Evolutionary conservation across 35 echinoderm and acorn worm species (phyloP).

Genomic region (Holothuria glaberrima): DNA sequence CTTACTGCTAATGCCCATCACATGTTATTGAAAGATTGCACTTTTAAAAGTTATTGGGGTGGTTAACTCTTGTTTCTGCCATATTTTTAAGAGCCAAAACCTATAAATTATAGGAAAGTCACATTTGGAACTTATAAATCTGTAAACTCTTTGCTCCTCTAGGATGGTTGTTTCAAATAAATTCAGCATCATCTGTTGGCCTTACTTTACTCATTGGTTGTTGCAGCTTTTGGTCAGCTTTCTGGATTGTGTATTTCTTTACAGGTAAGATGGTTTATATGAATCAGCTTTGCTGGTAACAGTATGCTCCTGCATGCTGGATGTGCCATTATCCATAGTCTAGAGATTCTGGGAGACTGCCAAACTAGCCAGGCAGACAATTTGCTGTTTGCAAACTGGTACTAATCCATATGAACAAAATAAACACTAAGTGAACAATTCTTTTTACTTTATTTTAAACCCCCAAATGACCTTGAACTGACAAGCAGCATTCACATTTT

Average conservation of each 20-base stretch:
- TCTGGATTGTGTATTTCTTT: slow-evolving; percentile 61
- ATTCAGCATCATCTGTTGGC: slow-evolving; percentile 45
- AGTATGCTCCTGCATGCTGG: no score
- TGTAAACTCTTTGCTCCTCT: slow-evolving; percentile 22
- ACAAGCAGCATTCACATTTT: no score
- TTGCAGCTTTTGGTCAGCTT: slow-evolving; percentile 28
- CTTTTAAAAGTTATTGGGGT: no score
- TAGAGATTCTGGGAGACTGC: no score
- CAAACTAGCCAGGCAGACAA: no score
- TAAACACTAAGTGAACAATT: no score
- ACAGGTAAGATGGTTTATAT: no score
- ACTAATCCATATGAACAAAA: no score
- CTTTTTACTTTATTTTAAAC: no score
- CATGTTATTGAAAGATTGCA: background rate
- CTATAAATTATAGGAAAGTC: background rate
- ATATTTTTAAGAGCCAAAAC: background rate
- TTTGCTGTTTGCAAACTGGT: background rate
- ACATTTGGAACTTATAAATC: background rate
- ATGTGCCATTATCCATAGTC: no score
- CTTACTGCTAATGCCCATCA: background rate
- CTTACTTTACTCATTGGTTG: slow-evolving; percentile 40
- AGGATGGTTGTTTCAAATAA: slow-evolving; percentile 55
- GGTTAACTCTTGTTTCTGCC: background rate
- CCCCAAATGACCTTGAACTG: no score
- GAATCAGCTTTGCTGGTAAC: no score